A percentile compares a stretch with the other conserved stretches of the same genome.
phyloP scores from a whole-genome alignment of 1,140 invertebrate species.

The Lethrus apterus region DNA sequence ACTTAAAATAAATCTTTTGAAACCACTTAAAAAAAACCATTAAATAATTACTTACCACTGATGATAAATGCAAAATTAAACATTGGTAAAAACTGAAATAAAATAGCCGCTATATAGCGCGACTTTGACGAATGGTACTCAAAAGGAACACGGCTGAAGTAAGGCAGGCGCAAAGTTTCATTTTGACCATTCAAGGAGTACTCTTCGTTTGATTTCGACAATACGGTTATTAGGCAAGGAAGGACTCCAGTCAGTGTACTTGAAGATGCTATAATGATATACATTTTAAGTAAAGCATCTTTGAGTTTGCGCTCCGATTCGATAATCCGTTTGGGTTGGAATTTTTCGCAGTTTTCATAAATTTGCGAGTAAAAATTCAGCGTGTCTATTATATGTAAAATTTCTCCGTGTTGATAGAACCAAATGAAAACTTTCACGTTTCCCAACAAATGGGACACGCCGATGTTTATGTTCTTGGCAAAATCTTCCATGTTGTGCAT shows the following conservation, averaged over 20 bases:
- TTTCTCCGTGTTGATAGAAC: constrained; percentile 9
- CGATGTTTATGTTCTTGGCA: constrained; percentile 19
- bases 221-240: background rate
- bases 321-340: constrained; percentile 8
- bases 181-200: background rate
- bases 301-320: background rate
- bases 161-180: constrained; percentile 1
- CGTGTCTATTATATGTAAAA: constrained; percentile 10
- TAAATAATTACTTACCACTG: constrained; percentile 8
- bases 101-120: background rate
- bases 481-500: constrained; percentile 9
- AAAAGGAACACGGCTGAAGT: constrained; percentile 11
- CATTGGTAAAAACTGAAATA: constrained; percentile 8
- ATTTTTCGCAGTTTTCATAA: constrained; percentile 16
- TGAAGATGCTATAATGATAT: constrained; percentile 2
- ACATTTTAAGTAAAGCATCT: constrained; percentile 1
- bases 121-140: background rate
- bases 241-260: background rate
- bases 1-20: no score
- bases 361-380: constrained; percentile 11
- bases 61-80: constrained; percentile 14
- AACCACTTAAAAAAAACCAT: background rate
- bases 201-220: background rate
- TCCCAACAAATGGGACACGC: constrained; percentile 14
- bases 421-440: constrained; percentile 15